A percentile compares a stretch with the other conserved stretches of the same genome.
phyloP scores from a whole-genome alignment of 2,797 vertebrate genomes.

The Florisuga fusca region DNA sequence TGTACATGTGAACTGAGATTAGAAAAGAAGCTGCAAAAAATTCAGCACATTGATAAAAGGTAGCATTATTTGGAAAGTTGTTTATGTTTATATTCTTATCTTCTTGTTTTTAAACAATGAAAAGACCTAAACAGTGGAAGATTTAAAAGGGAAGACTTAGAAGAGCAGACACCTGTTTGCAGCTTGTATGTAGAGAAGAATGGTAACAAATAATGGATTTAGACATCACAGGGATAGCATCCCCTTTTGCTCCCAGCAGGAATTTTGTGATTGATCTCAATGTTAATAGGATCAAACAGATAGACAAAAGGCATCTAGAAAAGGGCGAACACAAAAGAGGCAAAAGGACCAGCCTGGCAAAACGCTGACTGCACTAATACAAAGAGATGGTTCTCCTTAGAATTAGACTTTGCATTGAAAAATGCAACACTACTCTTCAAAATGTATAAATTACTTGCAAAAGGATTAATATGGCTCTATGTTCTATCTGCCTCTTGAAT shows the following conservation, averaged over 20 bases:
- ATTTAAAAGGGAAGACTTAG: background rate
- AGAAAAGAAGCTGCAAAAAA: background rate
- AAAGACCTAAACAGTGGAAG: background rate
- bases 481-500: background rate
- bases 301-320: conserved; percentile 4
- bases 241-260: conserved; percentile 27
- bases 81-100: background rate
- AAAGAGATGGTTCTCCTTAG: background rate
- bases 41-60: background rate
- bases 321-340: background rate
- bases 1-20: background rate
- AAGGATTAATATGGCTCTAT: background rate
- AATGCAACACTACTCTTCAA: background rate
- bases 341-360: background rate
- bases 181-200: background rate
- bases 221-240: conserved; percentile 11
- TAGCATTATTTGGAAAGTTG: background rate
- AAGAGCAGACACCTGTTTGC: background rate
- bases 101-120: background rate
- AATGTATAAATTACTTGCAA: background rate
- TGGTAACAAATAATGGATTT: background rate
- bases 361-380: background rate
- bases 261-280: conserved; percentile 29
- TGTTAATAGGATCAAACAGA: conserved; percentile 38
- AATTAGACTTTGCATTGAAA: background rate